A percentile compares a stretch with the other conserved stretches of the same genome.
These are phyloP conservation scores for Clitarchus hookeri DNA, from an alignment of 2,888 invertebrate species.

Conservation along the genomic window DNA sequence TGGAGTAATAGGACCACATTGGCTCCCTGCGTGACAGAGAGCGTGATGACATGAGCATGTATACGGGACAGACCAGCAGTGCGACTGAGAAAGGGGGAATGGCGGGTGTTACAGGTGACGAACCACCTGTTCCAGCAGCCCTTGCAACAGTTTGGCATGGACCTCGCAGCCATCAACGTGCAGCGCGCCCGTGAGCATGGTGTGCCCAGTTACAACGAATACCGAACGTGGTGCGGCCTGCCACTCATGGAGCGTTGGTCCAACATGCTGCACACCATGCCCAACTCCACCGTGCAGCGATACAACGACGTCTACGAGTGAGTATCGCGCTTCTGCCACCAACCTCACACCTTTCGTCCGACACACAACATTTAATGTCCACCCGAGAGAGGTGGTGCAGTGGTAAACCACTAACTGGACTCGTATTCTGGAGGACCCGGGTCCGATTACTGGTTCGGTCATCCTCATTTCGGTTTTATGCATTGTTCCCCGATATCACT, in stretches of 20 bases:
- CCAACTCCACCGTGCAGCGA: conserved; percentile 50
- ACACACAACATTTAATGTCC: no score
- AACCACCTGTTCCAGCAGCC: conserved; percentile 60
- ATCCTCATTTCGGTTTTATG: no score
- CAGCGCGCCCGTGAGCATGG: conserved; percentile 58
- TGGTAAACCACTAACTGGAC: no score
- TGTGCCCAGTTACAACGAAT: conserved; percentile 55
- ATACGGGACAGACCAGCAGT: no score
- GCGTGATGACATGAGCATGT: no score
- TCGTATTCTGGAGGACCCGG: no score
- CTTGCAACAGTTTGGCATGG: conserved; percentile 56
- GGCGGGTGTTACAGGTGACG: conserved; percentile 53
- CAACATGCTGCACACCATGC: conserved; percentile 51
- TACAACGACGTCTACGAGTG: conserved; percentile 52
- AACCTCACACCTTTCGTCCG: no score
- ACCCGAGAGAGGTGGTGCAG: no score
- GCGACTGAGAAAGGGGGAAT: background rate
- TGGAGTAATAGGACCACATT: no score
- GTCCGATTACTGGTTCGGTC: no score
- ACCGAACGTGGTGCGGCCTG: conserved; percentile 51
- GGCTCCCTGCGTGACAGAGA: no score
- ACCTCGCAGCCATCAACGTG: conserved; percentile 57
- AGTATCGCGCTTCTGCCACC: conserved; percentile 25
- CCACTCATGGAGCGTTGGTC: conserved; percentile 50
- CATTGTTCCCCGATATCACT: no score